A percentile compares a stretch with the other conserved stretches of the same genome.
Conservation (phyloP, 1,140 invertebrate species). For the Rhyzopertha dominica region DNA sequence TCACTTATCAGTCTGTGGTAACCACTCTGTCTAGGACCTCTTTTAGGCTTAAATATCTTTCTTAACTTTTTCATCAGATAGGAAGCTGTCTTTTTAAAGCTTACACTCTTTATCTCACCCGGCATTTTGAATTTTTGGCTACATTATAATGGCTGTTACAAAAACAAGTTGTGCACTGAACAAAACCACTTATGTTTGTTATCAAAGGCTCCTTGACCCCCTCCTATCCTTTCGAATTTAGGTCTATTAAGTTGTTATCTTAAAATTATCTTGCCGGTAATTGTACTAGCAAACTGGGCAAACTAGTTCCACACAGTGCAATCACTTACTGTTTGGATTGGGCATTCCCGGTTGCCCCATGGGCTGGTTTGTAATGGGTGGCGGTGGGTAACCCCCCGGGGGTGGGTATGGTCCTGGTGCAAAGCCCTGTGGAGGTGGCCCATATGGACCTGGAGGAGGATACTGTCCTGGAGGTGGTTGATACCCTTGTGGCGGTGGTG, state of each 20-base stretch:
- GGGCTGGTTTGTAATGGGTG: slow-evolving; percentile 15
- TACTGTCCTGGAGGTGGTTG: slow-evolving; percentile 20
- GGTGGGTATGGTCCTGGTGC: slow-evolving; percentile 17
- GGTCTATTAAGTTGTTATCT: too few species aligned
- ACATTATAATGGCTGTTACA: background rate
- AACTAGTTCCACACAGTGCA: background rate
- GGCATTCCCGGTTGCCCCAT: background rate
- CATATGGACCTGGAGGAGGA: slow-evolving; percentile 11
- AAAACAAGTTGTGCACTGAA: background rate
- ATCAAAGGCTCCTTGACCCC: slow-evolving; percentile 2
- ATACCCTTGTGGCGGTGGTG: slow-evolving; percentile 21
- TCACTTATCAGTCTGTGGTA: slow-evolving; percentile 39
- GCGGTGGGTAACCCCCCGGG: slow-evolving; percentile 11
- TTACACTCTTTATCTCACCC: slow-evolving; percentile 16
- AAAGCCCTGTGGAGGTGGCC: slow-evolving; percentile 8
- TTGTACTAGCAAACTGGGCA: background rate
- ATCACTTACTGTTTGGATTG: background rate
- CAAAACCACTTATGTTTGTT: slow-evolving; percentile 5
- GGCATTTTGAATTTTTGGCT: slow-evolving; percentile 1
- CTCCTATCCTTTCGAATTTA: too few species aligned
- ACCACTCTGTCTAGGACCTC: slow-evolving; percentile 23
- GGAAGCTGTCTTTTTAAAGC: slow-evolving; percentile 1
- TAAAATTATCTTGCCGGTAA: background rate
- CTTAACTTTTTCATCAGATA: slow-evolving; percentile 9
- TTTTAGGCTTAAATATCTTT: slow-evolving; percentile 16